Evolutionary conservation across 1,140 invertebrate genomes (phyloP), one percentile per base, ranked within the genome.

Genomic region (Muscidifurax raptorellus): DNA sequence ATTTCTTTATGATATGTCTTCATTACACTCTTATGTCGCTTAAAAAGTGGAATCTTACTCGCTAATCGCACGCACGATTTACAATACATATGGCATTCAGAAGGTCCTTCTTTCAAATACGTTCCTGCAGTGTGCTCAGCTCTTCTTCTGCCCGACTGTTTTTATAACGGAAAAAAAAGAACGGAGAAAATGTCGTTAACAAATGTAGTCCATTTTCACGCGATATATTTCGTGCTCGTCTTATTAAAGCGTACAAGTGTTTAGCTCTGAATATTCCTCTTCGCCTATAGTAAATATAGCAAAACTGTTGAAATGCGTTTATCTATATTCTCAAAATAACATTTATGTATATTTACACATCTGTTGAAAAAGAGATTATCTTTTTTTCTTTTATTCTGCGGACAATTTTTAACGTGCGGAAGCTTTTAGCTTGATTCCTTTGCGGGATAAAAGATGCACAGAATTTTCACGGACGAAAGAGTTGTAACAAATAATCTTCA

Each of bases 1-100:
- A 78, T 47, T 71, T 75, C 44, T 84, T 91, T 90, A 91, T 93
- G 92, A 93, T 93, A 93, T 93, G 92, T 93, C 89, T 93, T 91
- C 88, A 87, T 91, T 91, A 90, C 89, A 90, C 89, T 91, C 89
- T 91, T 91, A 90, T 90, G 89, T 89, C 87, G 90, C 88, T 91
- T 90, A 88, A 87, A 89, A 86, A 88, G 90, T 89, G 87, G 88
- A 90, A 86, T 90, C 89, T 92, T 89, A 89, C 89, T 91, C 89
- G 86, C 88, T 88, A 89, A 91, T 87, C 85, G 87, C 86, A 86
- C 75, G 52, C 64, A 86, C 80, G 83, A 71, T 87, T 87, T 88
- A 86, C 85, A 85, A 85, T 59, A 59, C 18, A 52, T 59, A 59
- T 88, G 74, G 36, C 28, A 81, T 77, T 78, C 44, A 36, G 36